These are phyloP conservation scores for Eulemur mongoz DNA, from an alignment of 2,797 vertebrate genomes.

Conservation along the genomic window DNA sequence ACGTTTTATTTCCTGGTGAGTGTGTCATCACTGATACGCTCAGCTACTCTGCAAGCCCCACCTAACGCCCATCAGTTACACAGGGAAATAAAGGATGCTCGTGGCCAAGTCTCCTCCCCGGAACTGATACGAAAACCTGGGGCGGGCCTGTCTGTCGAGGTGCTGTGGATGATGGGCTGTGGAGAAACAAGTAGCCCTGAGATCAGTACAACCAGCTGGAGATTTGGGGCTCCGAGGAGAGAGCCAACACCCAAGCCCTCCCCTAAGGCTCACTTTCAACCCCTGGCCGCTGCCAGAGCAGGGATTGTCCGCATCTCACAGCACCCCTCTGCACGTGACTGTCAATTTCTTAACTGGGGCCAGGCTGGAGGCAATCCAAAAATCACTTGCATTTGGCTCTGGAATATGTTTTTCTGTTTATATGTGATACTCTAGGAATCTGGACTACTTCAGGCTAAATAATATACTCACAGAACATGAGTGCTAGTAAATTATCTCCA, in stretches of 20 bases:
- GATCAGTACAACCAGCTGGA: background rate
- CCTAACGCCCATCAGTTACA: background rate
- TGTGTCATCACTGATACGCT: background rate
- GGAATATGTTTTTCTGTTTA: constrained; percentile 55
- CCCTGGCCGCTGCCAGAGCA: background rate
- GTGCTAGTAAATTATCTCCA: background rate
- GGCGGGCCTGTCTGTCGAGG: too few relatives aligned
- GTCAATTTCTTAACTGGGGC: background rate
- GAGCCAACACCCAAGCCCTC: background rate
- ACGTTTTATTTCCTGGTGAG: background rate
- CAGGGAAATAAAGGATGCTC: background rate
- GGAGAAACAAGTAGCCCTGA: background rate
- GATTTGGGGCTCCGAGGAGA: background rate
- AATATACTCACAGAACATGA: background rate
- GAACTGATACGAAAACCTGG: background rate
- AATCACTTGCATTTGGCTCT: constrained; percentile 30
- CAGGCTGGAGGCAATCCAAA: constrained; percentile 21
- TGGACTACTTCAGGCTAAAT: constrained; percentile 34
- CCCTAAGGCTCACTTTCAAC: background rate
- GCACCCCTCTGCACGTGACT: accelerated
- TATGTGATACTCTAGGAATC: constrained; percentile 48
- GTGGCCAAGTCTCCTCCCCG: background rate
- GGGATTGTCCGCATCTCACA: background rate
- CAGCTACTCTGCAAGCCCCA: background rate
- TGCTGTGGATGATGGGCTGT: background rate